Evolutionary conservation across 2,888 invertebrate genomes (phyloP), one percentile per base, ranked within the genome.

Genomic region (Megamerina dolium): DNA sequence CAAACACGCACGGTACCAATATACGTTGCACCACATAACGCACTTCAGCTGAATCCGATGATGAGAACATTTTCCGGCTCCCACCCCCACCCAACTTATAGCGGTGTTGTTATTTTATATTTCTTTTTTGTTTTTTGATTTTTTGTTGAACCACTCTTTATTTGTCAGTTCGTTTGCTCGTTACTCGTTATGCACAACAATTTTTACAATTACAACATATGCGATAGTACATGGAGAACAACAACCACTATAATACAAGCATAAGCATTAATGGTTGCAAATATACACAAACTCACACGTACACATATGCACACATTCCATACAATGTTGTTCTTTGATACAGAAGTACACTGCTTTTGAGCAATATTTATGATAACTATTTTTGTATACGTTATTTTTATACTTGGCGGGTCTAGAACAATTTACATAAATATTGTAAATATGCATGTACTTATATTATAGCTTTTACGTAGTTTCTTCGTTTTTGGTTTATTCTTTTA

Each of bases 1-100:
- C 73, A 48, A 81, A 77, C 53, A 82, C 74, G 50, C 79, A 73
- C 39, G 83, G 83, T 46, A 81, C 78, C 43, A 82, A 66, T 27
- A 83, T 77, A 52, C 77, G 72, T 66, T 81, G 81, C 46, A 81
- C 66, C 60, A 70, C 59, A 58, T 68, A 61, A 55, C 70, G 68
- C 55, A 68, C 69, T 57, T 60, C 61, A 53, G 58, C 65, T 54
- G 65, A 63, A 61, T 69, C 60, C 61, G 61, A 57, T 52, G 57
- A 56, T 54, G 60, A 63, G 61, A 64, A 59, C 66, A 46, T 35
- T 20, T 37, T 44, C n/a, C 18, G n/a, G 29, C 19, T 35, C 30
- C 39, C 21, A 21, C 23, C 26, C 23, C n/a, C n/a, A n/a, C n/a
- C n/a, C n/a, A n/a, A n/a, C n/a, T n/a, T n/a, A n/a, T n/a, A n/a